Evolutionary conservation across 2,113 vertebrate species (phyloP), one percentile per base, ranked within the genome.

Genomic region (Rhinolophus ferrumequinum): DNA sequence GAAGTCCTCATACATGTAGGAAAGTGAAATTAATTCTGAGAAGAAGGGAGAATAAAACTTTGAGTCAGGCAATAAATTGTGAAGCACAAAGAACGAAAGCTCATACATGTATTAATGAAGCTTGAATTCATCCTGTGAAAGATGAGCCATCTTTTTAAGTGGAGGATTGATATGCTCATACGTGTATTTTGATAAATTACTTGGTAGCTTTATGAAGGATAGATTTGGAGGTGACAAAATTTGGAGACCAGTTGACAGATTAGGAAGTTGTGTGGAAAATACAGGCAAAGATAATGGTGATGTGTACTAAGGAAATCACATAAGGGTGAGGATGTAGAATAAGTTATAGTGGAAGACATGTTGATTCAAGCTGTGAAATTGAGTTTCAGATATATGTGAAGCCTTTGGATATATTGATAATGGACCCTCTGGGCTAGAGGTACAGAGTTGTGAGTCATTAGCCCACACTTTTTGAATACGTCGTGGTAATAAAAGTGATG

Each of bases 21-120:
- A 94, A 90, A 76, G 33, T 28, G 52, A 83, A 96, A 88, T 73
- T 77, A 50, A 79, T 81, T 93, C 80, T 94, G 73, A 88, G 19
- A 85, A 88, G 66, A 69, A 72, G 35, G 33, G 38, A 94, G 56
- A 44, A 70, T 80, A 62, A 77, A 94, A 50, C 26, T 73, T 95
- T 80, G 66, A 80, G 64, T 52, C 44, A 56, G 80, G 14, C 81
- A 96, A 33, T 81, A 35, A 62, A 60, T 69, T 92, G 19, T 89
- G 79, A 82, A 18, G 67, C 6, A 44, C n/a, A 47, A 67, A 35
- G n/a, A 76, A 82, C 56, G 28, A 21, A 88, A 60, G 24, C 12
- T 52, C 18, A 21, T 54, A n/a, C 35, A 14, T 47, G 38, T 90
- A 58, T 24, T 85, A 70, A 75, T 79, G 33, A 90, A 75, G 0